Evolutionary conservation across 2,888 invertebrate genomes (phyloP).

Genomic region (Nesidiocoris tenuis): DNA sequence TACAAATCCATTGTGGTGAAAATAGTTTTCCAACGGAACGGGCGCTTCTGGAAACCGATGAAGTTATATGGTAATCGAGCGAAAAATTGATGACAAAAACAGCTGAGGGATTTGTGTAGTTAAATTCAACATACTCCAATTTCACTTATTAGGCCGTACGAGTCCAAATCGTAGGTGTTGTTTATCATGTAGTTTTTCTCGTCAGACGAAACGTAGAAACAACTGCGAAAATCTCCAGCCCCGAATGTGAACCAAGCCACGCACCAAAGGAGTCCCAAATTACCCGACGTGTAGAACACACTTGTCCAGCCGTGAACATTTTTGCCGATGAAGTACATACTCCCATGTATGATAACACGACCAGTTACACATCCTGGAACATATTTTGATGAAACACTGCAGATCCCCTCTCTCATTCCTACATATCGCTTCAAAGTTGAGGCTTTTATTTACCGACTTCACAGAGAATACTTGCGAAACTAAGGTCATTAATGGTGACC

Average conservation of each 20-base stretch:
- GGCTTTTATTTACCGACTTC: neutral
- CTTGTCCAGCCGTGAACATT: slow-evolving; percentile 34
- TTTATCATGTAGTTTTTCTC: slow-evolving; percentile 20
- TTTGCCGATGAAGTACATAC: slow-evolving; percentile 34
- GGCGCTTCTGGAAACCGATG: slow-evolving; percentile 8
- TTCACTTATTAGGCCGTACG: slow-evolving; percentile 1
- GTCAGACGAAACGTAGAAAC: slow-evolving; percentile 39
- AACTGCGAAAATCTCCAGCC: slow-evolving; percentile 19
- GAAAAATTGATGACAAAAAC: neutral
- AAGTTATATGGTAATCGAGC: neutral
- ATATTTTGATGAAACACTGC: too few relatives aligned
- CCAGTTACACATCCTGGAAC: slow-evolving; percentile 9
- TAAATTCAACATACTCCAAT: neutral
- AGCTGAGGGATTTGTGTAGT: too few relatives aligned
- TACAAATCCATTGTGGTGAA: slow-evolving; percentile 21
- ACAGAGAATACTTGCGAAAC: slow-evolving; percentile 3
- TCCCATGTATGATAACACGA: neutral
- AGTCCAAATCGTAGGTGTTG: slow-evolving; percentile 25
- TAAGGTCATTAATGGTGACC: slow-evolving; percentile 14
- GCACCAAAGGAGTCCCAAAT: slow-evolving; percentile 38
- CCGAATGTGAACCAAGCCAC: slow-evolving; percentile 40
- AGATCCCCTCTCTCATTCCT: too few relatives aligned
- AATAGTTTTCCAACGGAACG: slow-evolving; percentile 18
- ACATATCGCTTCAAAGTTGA: too few relatives aligned
- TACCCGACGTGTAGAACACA: slow-evolving; percentile 34